phyloP scores from a whole-genome alignment of 2,888 invertebrate species.

The Reticulitermes lucifugus region DNA sequence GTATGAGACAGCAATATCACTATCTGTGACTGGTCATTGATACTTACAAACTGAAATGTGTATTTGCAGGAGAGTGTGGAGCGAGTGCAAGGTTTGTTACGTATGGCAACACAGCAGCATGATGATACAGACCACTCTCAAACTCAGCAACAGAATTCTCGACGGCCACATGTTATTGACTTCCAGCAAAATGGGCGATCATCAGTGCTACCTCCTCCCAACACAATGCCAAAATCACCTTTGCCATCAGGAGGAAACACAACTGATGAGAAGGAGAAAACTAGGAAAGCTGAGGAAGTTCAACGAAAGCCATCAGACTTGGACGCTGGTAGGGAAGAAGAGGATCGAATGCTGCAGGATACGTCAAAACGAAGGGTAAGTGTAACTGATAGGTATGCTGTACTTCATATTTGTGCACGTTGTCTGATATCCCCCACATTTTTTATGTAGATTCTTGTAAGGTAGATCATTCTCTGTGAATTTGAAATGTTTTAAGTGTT shows the following conservation, averaged over 20 bases:
- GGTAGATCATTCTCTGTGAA: too few species aligned
- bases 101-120: slow-evolving; percentile 63
- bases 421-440: too few species aligned
- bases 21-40: background rate
- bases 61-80: slow-evolving; percentile 58
- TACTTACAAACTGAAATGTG: background rate
- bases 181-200: slow-evolving; percentile 18
- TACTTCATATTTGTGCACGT: too few species aligned
- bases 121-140: slow-evolving; percentile 7
- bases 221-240: slow-evolving; percentile 20
- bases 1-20: too few species aligned
- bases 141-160: slow-evolving; percentile 33
- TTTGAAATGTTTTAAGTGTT: too few species aligned
- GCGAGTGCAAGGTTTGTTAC: slow-evolving; percentile 67
- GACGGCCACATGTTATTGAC: slow-evolving; percentile 19
- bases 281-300: slow-evolving; percentile 68
- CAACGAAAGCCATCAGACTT: slow-evolving; percentile 67
- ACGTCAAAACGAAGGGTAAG: slow-evolving; percentile 61
- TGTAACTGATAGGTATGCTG: background rate
- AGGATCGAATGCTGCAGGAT: slow-evolving; percentile 58
- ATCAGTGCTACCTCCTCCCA: background rate
- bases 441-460: too few species aligned
- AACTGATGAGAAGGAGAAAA: slow-evolving; percentile 61
- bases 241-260: background rate
- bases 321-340: slow-evolving; percentile 67